Base-by-base conservation (phyloP, 2,888 invertebrate species). In the Unio pictorum region DNA sequence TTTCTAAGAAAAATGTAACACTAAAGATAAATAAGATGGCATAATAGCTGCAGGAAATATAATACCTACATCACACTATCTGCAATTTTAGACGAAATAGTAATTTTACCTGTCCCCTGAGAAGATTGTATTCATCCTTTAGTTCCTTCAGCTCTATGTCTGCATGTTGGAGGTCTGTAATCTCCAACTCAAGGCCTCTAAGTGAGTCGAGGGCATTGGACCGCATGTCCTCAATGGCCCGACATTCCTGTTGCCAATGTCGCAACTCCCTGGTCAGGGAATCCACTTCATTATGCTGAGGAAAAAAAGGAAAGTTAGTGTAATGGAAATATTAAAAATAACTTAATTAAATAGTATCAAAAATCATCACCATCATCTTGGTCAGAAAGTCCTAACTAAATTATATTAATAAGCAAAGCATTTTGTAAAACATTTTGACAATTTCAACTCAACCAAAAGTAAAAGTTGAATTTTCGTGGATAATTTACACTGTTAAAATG, bases 181-280 rank as follows among this genome's bases (percentile, higher is more conserved):
- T 77, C 70, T 87, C 85, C 54, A 80, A 66, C 69, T 87, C 84
- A 45, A 85, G 75, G 64, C 76, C 72, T 26, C 80, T 72, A 8
- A 87, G 69, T 11, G 83, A 80, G 69, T 86, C 85, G 18, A 85
- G 77, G 30, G 85, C 85, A 58, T 82, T 85, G 8, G 80, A 70
- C 61, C 85, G 73, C 86, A 86, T 86, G 60, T 76, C 80, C 67
- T 86, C 86, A 1, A 84, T 80, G 23, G 74, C 74, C 45, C 78
- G 73, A 68, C 83, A 84, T 68, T 85, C 85, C 58, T 81, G 73
- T 58, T 80, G 82, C 81, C 84, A 84, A 26, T 78, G 79, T 30
- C 77, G 67, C n/a, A 85, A 63, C 69, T 85, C 82, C 59, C 69
- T 68, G 66, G 72, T 74, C 61, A 86, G 68, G 55, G 78, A 72